Base-by-base conservation (phyloP, 2,797 vertebrate genomes). In the Hyperoplus lanceolatus region DNA sequence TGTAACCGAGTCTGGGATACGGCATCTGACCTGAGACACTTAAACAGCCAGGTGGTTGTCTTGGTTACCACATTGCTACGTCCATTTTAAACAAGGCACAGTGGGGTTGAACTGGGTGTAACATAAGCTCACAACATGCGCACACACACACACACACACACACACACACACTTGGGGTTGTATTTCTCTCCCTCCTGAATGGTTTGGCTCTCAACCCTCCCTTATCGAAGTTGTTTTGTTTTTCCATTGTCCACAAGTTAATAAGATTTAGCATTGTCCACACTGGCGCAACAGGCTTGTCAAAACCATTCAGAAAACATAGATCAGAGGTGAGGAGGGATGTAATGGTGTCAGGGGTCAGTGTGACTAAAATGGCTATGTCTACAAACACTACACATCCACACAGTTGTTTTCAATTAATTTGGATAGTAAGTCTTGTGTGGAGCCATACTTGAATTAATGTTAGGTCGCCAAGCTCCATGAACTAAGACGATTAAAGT, bases 241-340 rank as follows among this genome's bases (percentile, higher is more conserved):
- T 75, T 21, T 29, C 63, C 60, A 77, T 8, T 55, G 57, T 41
- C 62, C 42, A 73, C 4, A 8, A 65, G 43, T 74, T 46, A 77
- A 59, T 69, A 12, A 46, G 58, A 84, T 83, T 68, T 18, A 59
- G 36, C 18, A 55, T 46, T 83, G 59, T 75, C 73, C 36, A 49
- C 50, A n/a, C n/a, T 76, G 67, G 57, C 6, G 53, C 68, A 68
- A 69, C 74, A 6, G 15, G 21, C 55, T 54, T 29, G 29, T 29
- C 29, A 29, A 29, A 29, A 29, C 29, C 29, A 29, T 29, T 29
- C 29, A 29, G 29, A 29, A 29, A 29, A 29, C 29, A 29, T 29
- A 29, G 29, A 29, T 29, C 29, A 29, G 50, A 77, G 60, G 36
- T 56, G 67, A 72, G 45, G 6, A 48, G 1, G 6, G 38, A 65